A percentile compares a stretch with the other conserved stretches of the same genome.
Conservation (phyloP, 2,797 vertebrate genomes). For the Pteronotus mesoamericanus region DNA sequence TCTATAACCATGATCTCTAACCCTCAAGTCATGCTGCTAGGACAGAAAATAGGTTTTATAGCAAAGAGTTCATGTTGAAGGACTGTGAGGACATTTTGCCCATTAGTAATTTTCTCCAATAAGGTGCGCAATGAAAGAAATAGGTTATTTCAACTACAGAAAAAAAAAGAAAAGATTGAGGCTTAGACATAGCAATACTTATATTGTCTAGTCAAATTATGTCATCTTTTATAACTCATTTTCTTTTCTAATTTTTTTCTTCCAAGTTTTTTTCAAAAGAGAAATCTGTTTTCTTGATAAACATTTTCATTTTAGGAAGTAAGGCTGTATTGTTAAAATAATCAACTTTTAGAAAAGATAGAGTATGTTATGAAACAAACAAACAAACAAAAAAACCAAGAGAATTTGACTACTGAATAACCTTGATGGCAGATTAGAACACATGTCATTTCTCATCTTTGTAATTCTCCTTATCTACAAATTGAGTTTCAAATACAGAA, state of each 20-base stretch:
- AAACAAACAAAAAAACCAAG: not conserved
- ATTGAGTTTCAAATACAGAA: conserved; percentile 32
- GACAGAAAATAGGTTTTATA: not conserved
- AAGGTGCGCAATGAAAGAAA: not conserved
- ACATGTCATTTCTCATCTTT: conserved; percentile 2
- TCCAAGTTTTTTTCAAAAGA: not conserved
- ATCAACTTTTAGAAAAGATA: conserved; percentile 23
- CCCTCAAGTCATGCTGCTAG: not conserved
- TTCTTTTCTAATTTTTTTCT: conserved; percentile 33
- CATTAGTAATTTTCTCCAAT: conserved; percentile 3
- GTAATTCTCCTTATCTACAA: conserved; percentile 51
- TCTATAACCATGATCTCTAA: not conserved
- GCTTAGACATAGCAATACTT: not conserved
- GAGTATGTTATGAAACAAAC: not conserved
- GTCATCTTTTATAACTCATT: not conserved
- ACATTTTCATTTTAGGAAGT: conserved; percentile 32
- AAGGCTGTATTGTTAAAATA: conserved; percentile 40
- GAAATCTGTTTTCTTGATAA: conserved; percentile 7
- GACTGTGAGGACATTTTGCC: not conserved
- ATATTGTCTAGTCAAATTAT: not conserved
- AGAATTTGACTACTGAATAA: conserved; percentile 9
- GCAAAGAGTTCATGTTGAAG: not conserved
- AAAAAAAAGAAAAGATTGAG: not conserved
- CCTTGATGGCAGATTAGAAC: conserved; percentile 50
- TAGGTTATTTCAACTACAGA: not conserved